A percentile compares a stretch with the other conserved stretches of the same genome.
These are phyloP conservation scores for Microchirus variegatus DNA, from an alignment of 2,797 vertebrate species.

Conservation along the genomic window DNA sequence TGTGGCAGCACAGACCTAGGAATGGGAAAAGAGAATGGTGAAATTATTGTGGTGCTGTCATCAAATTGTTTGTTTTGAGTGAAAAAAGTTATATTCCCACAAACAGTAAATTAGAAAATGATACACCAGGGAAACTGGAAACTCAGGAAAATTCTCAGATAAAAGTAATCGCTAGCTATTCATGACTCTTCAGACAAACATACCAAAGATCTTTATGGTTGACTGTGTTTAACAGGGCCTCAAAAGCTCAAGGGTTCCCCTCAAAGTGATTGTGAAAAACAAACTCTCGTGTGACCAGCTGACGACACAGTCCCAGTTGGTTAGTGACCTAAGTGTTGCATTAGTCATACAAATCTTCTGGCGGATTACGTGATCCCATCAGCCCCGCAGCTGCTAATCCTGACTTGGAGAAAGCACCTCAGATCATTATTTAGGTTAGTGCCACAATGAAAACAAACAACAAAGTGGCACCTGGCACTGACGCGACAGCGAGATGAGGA, in stretches of 20 bases:
- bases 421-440: slow-evolving; percentile 38
- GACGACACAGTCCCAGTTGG: slow-evolving; percentile 2
- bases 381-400: slow-evolving; percentile 48
- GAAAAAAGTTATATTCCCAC: not conserved
- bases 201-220: too few relatives aligned
- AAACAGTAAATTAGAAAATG: not conserved
- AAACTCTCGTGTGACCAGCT: not conserved
- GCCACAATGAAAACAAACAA: slow-evolving; percentile 45
- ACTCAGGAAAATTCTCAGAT: too few relatives aligned
- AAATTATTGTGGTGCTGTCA: not conserved
- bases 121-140: too few relatives aligned
- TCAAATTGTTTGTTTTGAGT: not conserved
- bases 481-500: not conserved
- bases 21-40: slow-evolving; percentile 11
- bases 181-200: too few relatives aligned
- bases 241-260: not conserved
- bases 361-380: slow-evolving; percentile 25
- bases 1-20: slow-evolving; percentile 34
- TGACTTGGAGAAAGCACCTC: slow-evolving; percentile 35
- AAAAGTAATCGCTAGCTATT: too few relatives aligned
- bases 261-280: not conserved
- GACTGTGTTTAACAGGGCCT: not conserved
- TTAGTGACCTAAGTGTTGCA: slow-evolving; percentile 2
- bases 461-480: slow-evolving; percentile 28
- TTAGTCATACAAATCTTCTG: not conserved